Evolutionary conservation across 1,140 invertebrate genomes (phyloP), one percentile per base, ranked within the genome.

Genomic region (Diachasma alloeum): DNA sequence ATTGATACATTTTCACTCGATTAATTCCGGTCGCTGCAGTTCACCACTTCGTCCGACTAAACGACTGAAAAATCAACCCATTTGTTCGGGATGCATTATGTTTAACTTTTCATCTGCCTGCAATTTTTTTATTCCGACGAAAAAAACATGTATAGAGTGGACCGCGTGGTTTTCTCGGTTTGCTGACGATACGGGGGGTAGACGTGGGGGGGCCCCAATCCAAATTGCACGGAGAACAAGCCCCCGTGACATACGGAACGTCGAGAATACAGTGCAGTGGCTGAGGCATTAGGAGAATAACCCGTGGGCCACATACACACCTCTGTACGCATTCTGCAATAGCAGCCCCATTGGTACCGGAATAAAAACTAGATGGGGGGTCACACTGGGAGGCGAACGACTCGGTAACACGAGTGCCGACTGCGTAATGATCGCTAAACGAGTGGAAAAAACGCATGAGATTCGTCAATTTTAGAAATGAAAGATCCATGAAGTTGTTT

Each of bases 341-440:
- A 77, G 82, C 80, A 81, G 81, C 80, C 79, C 83, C 85, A 84
- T 87, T 83, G 85, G 83, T 81, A 79, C 78, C 53, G 72, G 82
- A 76, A 88, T 88, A 88, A 88, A 88, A 76, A 81, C 87, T 70
- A 85, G 82, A 85, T 88, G 86, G 87, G 87, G 87, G 87, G 86
- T 87, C 87, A 56, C 84, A 80, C 83, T 83, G 79, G 81, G 85
- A 83, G 82, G 83, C 78, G 67, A 78, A 74, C 82, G 83, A 81
- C 80, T 81, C 81, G 82, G 84, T 85, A 87, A 87, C 84, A 87
- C 81, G 85, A 84, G 84, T 87, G 82, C 83, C 83, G 87, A 87
- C 86, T 82, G 82, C 82, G 82, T 87, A 87, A 88, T 87, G 84
- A 87, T 87, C 85, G 84, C 77, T 86, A 82, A 86, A 85, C 80